These are phyloP conservation scores for Hybos culiciformis DNA, from an alignment of 2,888 invertebrate genomes.

Conservation along the genomic window DNA sequence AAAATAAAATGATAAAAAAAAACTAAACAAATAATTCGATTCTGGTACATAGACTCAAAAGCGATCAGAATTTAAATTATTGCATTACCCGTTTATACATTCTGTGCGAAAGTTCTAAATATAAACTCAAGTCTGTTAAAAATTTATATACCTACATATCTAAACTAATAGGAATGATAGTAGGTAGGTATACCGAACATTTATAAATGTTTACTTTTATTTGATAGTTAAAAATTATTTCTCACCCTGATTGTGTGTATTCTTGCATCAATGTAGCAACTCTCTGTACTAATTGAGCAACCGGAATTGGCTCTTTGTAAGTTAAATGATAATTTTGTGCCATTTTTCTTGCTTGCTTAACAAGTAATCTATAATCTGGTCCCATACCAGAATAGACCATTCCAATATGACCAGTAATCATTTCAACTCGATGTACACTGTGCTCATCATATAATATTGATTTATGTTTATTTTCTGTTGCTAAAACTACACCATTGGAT, in stretches of 20 bases:
- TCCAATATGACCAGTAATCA: conserved; percentile 88
- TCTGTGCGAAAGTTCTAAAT: no score
- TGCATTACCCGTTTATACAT: no score
- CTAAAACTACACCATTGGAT: conserved; percentile 94
- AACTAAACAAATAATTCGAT: no score
- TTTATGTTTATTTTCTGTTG: conserved; percentile 97
- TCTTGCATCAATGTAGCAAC: conserved; percentile 99
- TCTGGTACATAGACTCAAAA: no score
- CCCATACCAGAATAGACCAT: conserved; percentile 98
- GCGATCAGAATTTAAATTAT: no score
- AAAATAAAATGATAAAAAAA: no score
- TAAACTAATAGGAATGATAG: no score
- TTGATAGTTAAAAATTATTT: not conserved
- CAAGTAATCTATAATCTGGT: conserved; percentile 78
- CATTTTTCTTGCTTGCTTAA: conserved; percentile 85
- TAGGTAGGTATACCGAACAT: no score
- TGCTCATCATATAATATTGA: conserved; percentile 94
- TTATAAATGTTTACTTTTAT: not conserved
- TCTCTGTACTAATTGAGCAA: conserved; percentile 87
- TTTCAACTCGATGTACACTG: conserved; percentile 91
- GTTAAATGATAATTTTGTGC: conserved; percentile 86
- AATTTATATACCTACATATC: no score
- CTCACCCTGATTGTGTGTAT: conserved; percentile 90
- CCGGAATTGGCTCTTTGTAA: conserved; percentile 92
- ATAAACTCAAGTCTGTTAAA: no score